phyloP scores from a whole-genome alignment of 2,797 vertebrate genomes.

The Periophthalmus magnuspinnatus region DNA sequence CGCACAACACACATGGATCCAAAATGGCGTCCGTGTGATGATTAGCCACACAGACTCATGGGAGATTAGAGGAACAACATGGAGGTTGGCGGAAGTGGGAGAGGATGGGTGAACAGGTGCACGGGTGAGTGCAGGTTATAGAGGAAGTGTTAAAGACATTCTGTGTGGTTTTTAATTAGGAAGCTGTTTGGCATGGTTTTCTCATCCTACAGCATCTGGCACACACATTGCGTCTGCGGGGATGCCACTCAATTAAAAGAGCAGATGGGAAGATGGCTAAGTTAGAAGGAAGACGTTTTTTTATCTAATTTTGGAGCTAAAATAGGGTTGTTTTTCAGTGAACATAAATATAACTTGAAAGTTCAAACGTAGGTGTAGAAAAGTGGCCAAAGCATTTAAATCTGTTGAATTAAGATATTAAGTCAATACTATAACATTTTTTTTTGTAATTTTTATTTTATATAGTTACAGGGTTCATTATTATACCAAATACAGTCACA shows the following conservation, averaged over 20 bases:
- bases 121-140: slow-evolving; percentile 49
- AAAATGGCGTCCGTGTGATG: background rate
- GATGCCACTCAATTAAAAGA: slow-evolving; percentile 57
- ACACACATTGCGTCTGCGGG: slow-evolving; percentile 57
- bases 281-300: slow-evolving; percentile 10
- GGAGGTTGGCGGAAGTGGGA: slow-evolving; percentile 56
- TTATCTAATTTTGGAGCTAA: slow-evolving; percentile 11
- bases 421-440: no score
- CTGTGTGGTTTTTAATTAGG: slow-evolving; percentile 68
- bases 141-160: slow-evolving; percentile 68
- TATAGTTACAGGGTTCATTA: no score
- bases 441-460: no score
- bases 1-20: slow-evolving; percentile 46
- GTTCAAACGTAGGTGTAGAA: background rate
- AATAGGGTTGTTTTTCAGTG: slow-evolving; percentile 8
- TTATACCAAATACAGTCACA: no score
- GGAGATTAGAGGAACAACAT: slow-evolving; percentile 45
- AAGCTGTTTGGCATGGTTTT: slow-evolving; percentile 62
- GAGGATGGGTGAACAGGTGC: slow-evolving; percentile 22
- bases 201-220: slow-evolving; percentile 67
- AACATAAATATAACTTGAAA: background rate
- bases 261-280: slow-evolving; percentile 40
- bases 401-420: no score
- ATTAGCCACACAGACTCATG: background rate
- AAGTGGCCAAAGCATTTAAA: no score